Conservation (phyloP, 2,113 vertebrate genomes). For the Chaetura pelagica region DNA sequence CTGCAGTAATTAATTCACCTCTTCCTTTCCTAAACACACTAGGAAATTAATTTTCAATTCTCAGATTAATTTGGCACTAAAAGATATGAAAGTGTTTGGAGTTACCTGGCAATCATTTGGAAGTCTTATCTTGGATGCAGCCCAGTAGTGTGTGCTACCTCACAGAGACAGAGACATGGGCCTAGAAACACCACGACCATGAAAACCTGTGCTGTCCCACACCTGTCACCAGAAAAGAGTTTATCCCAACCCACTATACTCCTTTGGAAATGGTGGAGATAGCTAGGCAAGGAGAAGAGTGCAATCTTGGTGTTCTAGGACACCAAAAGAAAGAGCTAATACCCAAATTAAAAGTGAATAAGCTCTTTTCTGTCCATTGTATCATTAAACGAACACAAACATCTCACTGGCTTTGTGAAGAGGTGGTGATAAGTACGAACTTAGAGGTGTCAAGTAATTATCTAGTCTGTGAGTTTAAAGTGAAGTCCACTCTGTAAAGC, state of each 20-base stretch:
- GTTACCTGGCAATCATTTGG: conserved; percentile 69
- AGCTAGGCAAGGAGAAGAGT: not conserved
- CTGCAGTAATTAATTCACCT: conserved; percentile 77
- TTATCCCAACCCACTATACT: not conserved
- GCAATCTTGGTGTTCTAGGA: not conserved
- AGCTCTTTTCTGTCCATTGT: not conserved
- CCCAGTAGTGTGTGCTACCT: not conserved
- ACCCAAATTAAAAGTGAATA: not conserved
- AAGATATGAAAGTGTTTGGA: not conserved
- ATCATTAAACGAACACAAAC: not conserved
- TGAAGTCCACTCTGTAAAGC: not conserved
- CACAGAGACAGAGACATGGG: not conserved
- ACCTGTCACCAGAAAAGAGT: not conserved
- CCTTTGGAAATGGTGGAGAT: not conserved
- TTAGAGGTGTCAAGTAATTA: not conserved
- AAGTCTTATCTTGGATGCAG: conserved; percentile 7
- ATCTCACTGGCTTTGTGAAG: not conserved
- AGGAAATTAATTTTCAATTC: conserved; percentile 75
- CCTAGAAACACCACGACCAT: not conserved
- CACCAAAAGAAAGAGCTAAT: not conserved
- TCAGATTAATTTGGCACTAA: conserved; percentile 73
- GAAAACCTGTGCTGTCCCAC: accelerated
- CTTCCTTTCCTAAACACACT: conserved; percentile 56
- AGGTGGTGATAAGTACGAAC: not conserved
- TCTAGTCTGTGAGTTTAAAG: not conserved